A percentile compares a stretch with the other conserved stretches of the same genome.
phyloP scores from a whole-genome alignment of 2,797 vertebrate species.

The Coendou prehensilis region DNA sequence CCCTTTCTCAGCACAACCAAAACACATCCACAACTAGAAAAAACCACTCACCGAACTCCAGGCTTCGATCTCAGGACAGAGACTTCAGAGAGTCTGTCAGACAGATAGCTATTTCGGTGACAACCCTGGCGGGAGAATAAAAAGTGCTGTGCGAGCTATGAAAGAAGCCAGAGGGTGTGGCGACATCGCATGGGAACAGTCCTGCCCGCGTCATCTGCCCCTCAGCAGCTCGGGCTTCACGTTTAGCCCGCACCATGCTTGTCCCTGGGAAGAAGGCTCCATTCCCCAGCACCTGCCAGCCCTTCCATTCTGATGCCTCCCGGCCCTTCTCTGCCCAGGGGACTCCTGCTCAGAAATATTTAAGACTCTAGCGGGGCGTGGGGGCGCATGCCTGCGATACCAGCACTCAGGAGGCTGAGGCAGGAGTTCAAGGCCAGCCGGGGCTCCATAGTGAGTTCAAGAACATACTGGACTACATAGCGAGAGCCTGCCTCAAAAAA shows the following conservation, averaged over 20 bases:
- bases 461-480: neutral
- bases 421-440: neutral
- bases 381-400: neutral
- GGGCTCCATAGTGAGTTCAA: neutral
- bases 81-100: neutral
- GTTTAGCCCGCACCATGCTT: accelerated
- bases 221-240: too few relatives aligned
- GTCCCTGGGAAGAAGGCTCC: neutral
- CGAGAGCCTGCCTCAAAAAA: neutral
- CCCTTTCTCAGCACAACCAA: neutral
- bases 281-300: neutral
- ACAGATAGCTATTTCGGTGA: neutral
- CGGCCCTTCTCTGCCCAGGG: neutral
- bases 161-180: neutral
- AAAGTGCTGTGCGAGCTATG: accelerated
- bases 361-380: neutral
- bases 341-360: neutral
- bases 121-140: neutral
- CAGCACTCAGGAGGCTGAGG: neutral
- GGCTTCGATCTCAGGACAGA: neutral
- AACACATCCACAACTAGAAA: neutral
- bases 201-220: accelerated
- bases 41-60: neutral
- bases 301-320: neutral
- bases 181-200: accelerated